Percentiles rank a stretch among this genome's conserved stretches.
Evolutionary conservation across 2,888 invertebrate species (phyloP).

Genomic region (Drosophila setosimentum): DNA sequence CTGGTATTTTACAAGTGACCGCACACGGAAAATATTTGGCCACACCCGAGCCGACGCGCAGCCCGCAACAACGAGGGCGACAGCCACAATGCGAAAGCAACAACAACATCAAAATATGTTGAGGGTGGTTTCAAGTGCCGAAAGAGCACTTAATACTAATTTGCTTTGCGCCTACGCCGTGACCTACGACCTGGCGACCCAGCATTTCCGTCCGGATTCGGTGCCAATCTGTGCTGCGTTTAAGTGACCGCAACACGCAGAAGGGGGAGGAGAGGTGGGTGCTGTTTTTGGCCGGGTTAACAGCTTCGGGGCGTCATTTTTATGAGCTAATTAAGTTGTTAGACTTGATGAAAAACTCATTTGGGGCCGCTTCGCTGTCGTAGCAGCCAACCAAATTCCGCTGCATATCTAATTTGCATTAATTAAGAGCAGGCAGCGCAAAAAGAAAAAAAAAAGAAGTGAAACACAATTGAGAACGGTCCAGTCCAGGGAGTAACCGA

Average conservation of each 20-base stretch:
- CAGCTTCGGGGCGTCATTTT: slow-evolving; percentile 77
- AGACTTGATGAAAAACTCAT: slow-evolving; percentile 81
- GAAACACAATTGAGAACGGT: background rate
- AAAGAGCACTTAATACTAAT: slow-evolving; percentile 81
- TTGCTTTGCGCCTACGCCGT: slow-evolving; percentile 80
- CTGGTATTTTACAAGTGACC: slow-evolving; percentile 78
- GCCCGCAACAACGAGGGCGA: slow-evolving; percentile 23
- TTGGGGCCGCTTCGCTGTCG: slow-evolving; percentile 48
- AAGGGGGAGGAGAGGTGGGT: slow-evolving; percentile 8
- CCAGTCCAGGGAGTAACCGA: background rate
- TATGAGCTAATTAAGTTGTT: slow-evolving; percentile 82
- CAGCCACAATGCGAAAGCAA: slow-evolving; percentile 39
- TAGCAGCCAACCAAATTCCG: slow-evolving; percentile 36
- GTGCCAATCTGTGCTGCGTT: slow-evolving; percentile 77
- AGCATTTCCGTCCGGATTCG: slow-evolving; percentile 61
- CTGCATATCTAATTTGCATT: slow-evolving; percentile 78
- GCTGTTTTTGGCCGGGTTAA: slow-evolving; percentile 61
- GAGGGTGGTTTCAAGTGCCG: slow-evolving; percentile 70
- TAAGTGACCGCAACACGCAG: slow-evolving; percentile 78
- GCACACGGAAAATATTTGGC: slow-evolving; percentile 79
- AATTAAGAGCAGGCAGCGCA: slow-evolving; percentile 58
- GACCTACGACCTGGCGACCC: slow-evolving; percentile 73
- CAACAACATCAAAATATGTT: slow-evolving; percentile 16
- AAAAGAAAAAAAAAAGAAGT: slow-evolving; percentile 1
- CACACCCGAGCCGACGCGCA: slow-evolving; percentile 70